Conservation (phyloP, 2,888 invertebrate genomes). For the Serripes groenlandicus region DNA sequence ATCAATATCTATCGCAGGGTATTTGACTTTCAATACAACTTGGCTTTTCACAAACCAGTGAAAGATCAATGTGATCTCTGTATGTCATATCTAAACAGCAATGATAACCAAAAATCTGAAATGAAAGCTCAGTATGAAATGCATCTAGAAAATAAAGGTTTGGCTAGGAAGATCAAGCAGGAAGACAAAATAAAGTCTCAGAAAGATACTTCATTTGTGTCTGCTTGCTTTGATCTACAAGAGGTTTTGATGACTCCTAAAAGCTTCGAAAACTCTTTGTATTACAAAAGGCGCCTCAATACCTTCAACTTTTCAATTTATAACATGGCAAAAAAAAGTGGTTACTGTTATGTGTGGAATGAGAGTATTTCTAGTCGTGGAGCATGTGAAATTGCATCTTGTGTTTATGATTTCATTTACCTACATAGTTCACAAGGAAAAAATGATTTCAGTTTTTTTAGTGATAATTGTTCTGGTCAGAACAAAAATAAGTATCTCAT, state of each 20-base stretch:
- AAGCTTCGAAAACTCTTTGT: constrained; percentile 40
- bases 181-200: too few species aligned
- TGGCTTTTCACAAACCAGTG: constrained; percentile 58
- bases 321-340: constrained; percentile 36
- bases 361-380: constrained; percentile 41
- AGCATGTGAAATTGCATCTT: constrained; percentile 46
- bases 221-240: constrained; percentile 51
- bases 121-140: constrained; percentile 23
- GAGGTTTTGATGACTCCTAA: constrained; percentile 46
- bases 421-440: constrained; percentile 2
- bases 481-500: constrained; percentile 45
- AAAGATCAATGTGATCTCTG: constrained; percentile 65
- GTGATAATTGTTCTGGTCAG: constrained; percentile 44
- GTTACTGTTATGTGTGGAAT: constrained; percentile 40
- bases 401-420: constrained; percentile 39
- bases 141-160: constrained; percentile 36
- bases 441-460: constrained; percentile 41
- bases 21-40: constrained; percentile 56
- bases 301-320: constrained; percentile 46
- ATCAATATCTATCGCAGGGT: constrained; percentile 43
- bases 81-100: constrained; percentile 23
- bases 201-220: too few species aligned
- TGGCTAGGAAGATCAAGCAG: constrained; percentile 32
- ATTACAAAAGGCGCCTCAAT: constrained; percentile 36
- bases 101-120: background rate